Percentiles rank a stretch among this genome's conserved stretches.
These are phyloP conservation scores for Musca domestica DNA, from an alignment of 1,140 invertebrate genomes.

Conservation along the genomic window DNA sequence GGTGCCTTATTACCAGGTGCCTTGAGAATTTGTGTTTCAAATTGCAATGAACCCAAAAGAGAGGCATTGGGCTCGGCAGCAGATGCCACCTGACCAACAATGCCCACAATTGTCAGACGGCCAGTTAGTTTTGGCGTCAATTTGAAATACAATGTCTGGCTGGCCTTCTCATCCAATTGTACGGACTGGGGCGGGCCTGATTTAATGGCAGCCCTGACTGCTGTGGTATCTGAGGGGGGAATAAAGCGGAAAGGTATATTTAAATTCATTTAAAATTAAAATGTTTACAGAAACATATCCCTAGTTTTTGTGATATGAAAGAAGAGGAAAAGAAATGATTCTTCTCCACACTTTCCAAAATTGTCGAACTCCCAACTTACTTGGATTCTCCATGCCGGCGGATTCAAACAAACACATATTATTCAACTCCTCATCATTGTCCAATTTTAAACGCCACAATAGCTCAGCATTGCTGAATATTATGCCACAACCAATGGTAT, in stretches of 20 bases:
- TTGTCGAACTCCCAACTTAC: conserved; percentile 29
- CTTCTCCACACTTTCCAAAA: too few relatives aligned
- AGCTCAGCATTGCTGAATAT: conserved; percentile 71
- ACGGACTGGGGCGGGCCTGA: conserved; percentile 55
- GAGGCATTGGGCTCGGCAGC: conserved; percentile 48
- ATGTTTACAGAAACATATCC: neutral
- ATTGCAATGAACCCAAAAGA: conserved; percentile 65
- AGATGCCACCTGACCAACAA: conserved; percentile 51
- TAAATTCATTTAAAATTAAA: neutral
- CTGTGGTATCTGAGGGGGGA: conserved; percentile 29
- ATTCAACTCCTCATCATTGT: conserved; percentile 49
- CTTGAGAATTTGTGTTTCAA: conserved; percentile 57
- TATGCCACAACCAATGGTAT: conserved; percentile 77
- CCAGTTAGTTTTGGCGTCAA: conserved; percentile 56
- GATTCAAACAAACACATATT: conserved; percentile 51
- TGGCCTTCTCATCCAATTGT: conserved; percentile 50
- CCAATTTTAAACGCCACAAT: conserved; percentile 71
- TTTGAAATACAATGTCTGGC: conserved; percentile 51
- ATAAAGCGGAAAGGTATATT: neutral
- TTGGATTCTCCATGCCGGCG: conserved; percentile 38
- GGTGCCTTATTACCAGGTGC: conserved; percentile 55
- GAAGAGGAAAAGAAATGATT: too few relatives aligned
- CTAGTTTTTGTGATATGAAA: too few relatives aligned
- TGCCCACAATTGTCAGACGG: conserved; percentile 52
- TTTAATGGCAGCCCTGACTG: conserved; percentile 45